A percentile compares a stretch with the other conserved stretches of the same genome.
Conservation (phyloP, 1,140 invertebrate genomes). For the Trinorchestia longiramus region DNA sequence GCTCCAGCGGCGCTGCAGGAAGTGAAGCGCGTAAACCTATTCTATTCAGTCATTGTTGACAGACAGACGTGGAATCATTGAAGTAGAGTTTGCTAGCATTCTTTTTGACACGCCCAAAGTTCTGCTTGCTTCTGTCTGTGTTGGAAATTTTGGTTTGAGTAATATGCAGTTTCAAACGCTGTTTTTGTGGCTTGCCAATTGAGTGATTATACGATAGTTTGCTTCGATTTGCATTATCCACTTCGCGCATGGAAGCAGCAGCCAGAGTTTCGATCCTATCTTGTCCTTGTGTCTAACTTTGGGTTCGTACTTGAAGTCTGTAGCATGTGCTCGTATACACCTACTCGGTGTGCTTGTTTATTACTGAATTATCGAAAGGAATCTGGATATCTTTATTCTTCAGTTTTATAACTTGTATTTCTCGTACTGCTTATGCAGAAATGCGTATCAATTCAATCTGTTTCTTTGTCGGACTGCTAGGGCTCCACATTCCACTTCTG, state of each 20-base stretch:
- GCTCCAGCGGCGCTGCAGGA: no score
- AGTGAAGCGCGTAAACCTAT: no score
- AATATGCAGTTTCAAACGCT: not conserved
- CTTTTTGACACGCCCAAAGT: no score
- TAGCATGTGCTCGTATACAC: not conserved
- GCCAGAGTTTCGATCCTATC: not conserved
- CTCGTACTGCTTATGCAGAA: not conserved
- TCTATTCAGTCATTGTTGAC: no score
- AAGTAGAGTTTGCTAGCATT: no score
- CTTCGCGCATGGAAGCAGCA: not conserved
- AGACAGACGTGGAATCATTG: no score
- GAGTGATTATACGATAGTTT: not conserved
- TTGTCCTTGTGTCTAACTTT: not conserved
- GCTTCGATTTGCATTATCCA: not conserved
- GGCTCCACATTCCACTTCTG: not conserved
- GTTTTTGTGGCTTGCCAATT: not conserved
- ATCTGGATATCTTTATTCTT: not conserved
- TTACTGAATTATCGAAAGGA: not conserved
- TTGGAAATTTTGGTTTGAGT: not conserved
- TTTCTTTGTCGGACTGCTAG: not conserved
- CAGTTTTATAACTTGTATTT: not conserved
- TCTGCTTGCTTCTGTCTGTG: not conserved
- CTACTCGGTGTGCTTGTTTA: not conserved
- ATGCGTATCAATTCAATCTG: not conserved
- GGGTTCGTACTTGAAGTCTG: not conserved